These are phyloP conservation scores for Nephrotoma appendiculata DNA, from an alignment of 2,888 invertebrate species.

Conservation along the genomic window DNA sequence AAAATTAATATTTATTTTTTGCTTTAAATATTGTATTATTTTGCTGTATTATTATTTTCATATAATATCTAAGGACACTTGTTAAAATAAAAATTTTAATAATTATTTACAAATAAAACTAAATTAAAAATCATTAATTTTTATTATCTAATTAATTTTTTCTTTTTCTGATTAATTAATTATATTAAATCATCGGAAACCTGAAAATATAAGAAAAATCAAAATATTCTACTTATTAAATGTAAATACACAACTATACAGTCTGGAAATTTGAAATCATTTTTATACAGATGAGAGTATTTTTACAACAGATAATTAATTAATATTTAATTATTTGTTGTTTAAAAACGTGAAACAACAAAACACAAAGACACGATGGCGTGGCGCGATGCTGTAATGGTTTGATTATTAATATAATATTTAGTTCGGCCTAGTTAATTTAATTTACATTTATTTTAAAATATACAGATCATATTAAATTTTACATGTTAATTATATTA, in stretches of 20 bases:
- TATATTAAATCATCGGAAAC: slow-evolving; percentile 10
- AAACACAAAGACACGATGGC: not conserved
- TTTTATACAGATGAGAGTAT: not conserved
- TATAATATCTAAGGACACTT: not conserved
- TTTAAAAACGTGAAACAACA: not conserved
- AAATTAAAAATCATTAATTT: not conserved
- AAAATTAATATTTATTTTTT: not conserved
- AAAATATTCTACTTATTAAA: slow-evolving; percentile 5
- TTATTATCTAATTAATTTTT: not conserved
- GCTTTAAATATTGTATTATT: not conserved
- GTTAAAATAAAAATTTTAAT: not conserved
- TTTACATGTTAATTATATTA: too few relatives aligned
- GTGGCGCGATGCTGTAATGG: not conserved
- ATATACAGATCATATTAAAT: not conserved
- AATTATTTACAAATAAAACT: not conserved
- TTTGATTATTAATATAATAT: not conserved
- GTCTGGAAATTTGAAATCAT: not conserved
- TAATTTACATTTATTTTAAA: not conserved
- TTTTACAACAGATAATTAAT: not conserved
- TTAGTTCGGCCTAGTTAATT: not conserved
- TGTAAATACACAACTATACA: not conserved
- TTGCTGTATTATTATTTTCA: not conserved
- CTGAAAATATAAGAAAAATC: slow-evolving; percentile 13
- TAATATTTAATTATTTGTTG: not conserved
- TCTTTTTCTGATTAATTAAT: not conserved